Percentiles rank a stretch among this genome's conserved stretches.
Conservation (phyloP, 2,797 vertebrate genomes). For the Eptatretus atami region DNA sequence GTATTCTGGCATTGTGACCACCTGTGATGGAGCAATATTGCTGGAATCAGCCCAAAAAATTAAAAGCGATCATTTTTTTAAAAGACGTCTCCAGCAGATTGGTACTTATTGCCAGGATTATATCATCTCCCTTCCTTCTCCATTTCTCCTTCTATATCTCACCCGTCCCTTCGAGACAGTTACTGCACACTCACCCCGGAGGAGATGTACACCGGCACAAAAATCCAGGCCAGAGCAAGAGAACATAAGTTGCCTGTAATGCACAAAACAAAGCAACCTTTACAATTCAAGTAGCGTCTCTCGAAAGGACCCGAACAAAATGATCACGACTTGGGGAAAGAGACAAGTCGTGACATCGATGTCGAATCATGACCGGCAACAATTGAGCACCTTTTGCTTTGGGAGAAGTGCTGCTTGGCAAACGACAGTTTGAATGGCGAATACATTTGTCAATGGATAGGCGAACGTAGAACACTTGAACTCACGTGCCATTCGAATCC, state of each 20-base stretch:
- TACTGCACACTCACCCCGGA: conserved; percentile 31
- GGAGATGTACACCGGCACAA: conserved; percentile 55
- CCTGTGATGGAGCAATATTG: conserved; percentile 15
- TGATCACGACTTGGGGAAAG: neutral
- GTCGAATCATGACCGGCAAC: neutral
- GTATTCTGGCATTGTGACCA: conserved; percentile 60
- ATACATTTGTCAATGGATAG: neutral
- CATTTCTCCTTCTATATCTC: neutral
- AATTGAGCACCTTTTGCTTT: neutral
- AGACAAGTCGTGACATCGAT: neutral
- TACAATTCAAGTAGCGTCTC: neutral
- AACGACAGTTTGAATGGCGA: neutral
- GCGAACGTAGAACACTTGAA: conserved; percentile 11
- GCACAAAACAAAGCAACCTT: neutral
- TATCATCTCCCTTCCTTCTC: neutral
- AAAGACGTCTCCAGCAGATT: neutral
- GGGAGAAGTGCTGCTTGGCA: neutral
- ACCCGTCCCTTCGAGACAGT: conserved; percentile 5
- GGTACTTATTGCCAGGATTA: neutral
- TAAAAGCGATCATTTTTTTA: neutral
- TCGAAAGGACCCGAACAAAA: neutral
- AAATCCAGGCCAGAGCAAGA: conserved; percentile 57
- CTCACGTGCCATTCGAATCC: conserved; percentile 74
- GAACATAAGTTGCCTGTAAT: conserved; percentile 35
- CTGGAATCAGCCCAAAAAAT: neutral